A percentile compares a stretch with the other conserved stretches of the same genome.
phyloP scores from a whole-genome alignment of 35 echinoderm and acorn worm species.

The Heliocidaris erythrogramma region DNA sequence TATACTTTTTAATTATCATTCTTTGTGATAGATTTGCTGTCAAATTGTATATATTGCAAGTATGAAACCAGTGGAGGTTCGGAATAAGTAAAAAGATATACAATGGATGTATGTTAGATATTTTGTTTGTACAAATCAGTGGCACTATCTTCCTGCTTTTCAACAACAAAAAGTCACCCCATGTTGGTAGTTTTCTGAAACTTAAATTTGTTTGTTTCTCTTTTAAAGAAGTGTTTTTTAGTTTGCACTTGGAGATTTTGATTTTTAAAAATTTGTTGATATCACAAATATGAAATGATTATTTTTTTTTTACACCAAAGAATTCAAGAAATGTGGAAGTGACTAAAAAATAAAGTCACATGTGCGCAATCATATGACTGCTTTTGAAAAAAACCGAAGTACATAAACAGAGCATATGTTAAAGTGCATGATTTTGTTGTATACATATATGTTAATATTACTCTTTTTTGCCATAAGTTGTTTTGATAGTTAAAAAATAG shows the following conservation, averaged over 20 bases:
- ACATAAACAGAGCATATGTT: background rate
- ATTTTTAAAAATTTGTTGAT: background rate
- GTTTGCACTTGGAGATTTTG: background rate
- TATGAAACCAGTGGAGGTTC: background rate
- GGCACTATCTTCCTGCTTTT: background rate
- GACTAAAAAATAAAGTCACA: background rate
- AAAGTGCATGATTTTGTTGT: background rate
- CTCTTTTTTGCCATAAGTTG: background rate
- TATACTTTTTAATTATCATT: background rate
- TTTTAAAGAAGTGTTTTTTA: background rate
- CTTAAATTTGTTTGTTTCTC: background rate
- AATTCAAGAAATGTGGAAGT: background rate
- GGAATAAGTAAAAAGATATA: background rate
- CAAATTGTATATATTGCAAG: constrained; percentile 13
- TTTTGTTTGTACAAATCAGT: background rate
- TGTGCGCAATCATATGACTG: background rate
- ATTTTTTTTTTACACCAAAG: background rate
- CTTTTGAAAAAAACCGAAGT: background rate
- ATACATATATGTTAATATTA: background rate
- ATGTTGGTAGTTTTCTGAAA: background rate
- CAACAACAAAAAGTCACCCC: background rate
- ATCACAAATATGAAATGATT: background rate
- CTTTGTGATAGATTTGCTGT: background rate
- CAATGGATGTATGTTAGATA: background rate
- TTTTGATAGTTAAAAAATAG: background rate